Conservation (phyloP, 2,797 vertebrate genomes). For the Sciaenops ocellatus region DNA sequence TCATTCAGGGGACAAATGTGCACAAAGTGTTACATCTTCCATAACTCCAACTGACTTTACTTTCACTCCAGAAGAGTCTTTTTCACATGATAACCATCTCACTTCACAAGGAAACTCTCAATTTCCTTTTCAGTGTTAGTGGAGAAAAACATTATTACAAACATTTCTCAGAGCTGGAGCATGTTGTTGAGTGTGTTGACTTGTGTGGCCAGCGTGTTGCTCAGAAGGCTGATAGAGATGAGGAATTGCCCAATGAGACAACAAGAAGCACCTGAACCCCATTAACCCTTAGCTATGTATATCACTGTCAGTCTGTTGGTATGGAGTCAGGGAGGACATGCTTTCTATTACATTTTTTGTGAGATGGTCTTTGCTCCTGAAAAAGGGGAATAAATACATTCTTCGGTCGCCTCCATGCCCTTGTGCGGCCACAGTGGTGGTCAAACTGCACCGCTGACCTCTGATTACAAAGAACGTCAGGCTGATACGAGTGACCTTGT, state of each 20-base stretch:
- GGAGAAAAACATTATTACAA: conserved; percentile 23
- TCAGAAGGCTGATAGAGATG: conserved; percentile 23
- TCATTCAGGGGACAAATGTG: neutral
- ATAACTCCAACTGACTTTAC: neutral
- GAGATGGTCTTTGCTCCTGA: neutral
- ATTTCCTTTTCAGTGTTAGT: conserved; percentile 7
- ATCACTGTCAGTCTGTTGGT: neutral
- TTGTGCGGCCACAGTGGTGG: neutral
- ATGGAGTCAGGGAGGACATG: neutral
- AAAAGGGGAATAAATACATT: conserved; percentile 14
- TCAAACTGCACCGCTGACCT: neutral
- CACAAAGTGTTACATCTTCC: too few relatives aligned
- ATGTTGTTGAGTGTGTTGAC: conserved; percentile 1
- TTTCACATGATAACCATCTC: neutral
- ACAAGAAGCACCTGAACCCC: conserved; percentile 48
- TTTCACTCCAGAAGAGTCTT: neutral
- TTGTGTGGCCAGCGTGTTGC: neutral
- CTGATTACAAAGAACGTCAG: neutral
- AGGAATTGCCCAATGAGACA: conserved; percentile 27
- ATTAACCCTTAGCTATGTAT: conserved; percentile 55
- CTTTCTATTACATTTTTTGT: conserved; percentile 13
- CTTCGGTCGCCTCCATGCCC: neutral
- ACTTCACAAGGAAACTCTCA: neutral
- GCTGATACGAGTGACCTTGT: neutral
- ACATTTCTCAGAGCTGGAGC: conserved; percentile 42